Evolutionary conservation across 1,140 invertebrate genomes (phyloP), one percentile per base, ranked within the genome.

Genomic region (Galleria mellonella): DNA sequence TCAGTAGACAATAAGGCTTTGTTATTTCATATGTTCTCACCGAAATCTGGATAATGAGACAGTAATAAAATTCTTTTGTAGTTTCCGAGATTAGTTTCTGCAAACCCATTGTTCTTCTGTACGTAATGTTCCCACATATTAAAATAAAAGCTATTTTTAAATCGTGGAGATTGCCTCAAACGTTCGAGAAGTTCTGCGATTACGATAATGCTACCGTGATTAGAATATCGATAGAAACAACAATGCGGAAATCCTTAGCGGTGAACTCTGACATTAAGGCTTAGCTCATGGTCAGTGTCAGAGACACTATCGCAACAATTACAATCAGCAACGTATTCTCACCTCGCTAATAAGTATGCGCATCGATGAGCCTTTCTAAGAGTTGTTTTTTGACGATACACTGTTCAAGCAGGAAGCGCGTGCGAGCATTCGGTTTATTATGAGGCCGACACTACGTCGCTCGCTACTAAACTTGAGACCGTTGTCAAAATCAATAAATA

Each of bases 371-470:
- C 15, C 31, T 11, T 33, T 11, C 15, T 43, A 14, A 15, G 31
- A 32, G 27, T 53, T 54, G 44, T 51, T 63, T 60, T 62, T 60
- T 43, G 44, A 43, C 47, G 43, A 50, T 17, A 35, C 14, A 62
- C 47, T 55, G 45, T 44, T 48, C 53, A 37, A 32, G 61, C 70
- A 78, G 76, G 76, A 81, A 73, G 76, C 71, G 64, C 75, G 75
- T 78, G 75, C 56, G 52, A 62, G 72, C 63, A 83, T 83, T 76
- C 49, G 61, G 62, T 59, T 60, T 49, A 51, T 68, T 53, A 43
- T 44, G 52, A 51, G 41, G 40, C 52, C 29, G 42, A 11, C 33
- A 39, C 46, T 33, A 58, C 47, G 43, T 43, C 51, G 43, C 28
- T n/a, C 46, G 23, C 42, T 39, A 32, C 32, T 8, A 35, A 35